Evolutionary conservation across 2,888 invertebrate genomes (phyloP).

Genomic region (Rotaria magnacalcarata): DNA sequence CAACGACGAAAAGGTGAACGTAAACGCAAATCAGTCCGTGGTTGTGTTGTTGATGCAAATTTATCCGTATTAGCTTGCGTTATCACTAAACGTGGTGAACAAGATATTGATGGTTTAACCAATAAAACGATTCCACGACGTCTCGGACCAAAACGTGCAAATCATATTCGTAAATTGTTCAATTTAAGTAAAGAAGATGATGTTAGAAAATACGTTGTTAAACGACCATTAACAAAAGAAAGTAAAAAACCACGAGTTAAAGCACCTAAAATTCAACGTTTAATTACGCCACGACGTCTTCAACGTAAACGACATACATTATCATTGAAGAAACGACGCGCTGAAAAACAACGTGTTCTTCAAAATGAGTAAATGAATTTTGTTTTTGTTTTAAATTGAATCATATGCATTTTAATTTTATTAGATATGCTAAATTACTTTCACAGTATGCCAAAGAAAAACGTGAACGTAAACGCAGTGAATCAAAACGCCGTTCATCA

Average conservation of each 20-base stretch:
- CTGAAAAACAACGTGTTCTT: constrained; percentile 72
- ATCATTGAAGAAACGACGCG: constrained; percentile 79
- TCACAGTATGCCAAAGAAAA: constrained; percentile 81
- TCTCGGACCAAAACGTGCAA: constrained; percentile 84
- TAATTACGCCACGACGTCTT: constrained; percentile 81
- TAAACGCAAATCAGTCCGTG: constrained; percentile 94
- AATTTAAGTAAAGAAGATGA: constrained; percentile 93
- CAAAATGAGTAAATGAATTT: constrained; percentile 66
- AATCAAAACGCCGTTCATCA: constrained; percentile 47
- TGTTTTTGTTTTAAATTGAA: background rate
- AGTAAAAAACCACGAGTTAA: constrained; percentile 66
- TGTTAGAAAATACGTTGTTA: constrained; percentile 90
- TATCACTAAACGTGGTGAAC: constrained; percentile 81
- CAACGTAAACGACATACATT: constrained; percentile 71
- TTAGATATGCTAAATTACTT: constrained; percentile 73
- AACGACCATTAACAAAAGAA: constrained; percentile 75
- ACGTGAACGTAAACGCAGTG: constrained; percentile 54
- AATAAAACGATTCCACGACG: constrained; percentile 87
- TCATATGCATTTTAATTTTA: constrained; percentile 52
- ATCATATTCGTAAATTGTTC: constrained; percentile 90
- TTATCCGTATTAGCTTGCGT: constrained; percentile 89
- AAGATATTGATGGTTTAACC: constrained; percentile 65
- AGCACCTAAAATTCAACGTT: constrained; percentile 89
- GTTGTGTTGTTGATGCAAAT: constrained; percentile 96
- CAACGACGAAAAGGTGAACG: constrained; percentile 88